Evolutionary conservation across 1,140 invertebrate genomes (phyloP).

Genomic region (Caerostris extrusa): DNA sequence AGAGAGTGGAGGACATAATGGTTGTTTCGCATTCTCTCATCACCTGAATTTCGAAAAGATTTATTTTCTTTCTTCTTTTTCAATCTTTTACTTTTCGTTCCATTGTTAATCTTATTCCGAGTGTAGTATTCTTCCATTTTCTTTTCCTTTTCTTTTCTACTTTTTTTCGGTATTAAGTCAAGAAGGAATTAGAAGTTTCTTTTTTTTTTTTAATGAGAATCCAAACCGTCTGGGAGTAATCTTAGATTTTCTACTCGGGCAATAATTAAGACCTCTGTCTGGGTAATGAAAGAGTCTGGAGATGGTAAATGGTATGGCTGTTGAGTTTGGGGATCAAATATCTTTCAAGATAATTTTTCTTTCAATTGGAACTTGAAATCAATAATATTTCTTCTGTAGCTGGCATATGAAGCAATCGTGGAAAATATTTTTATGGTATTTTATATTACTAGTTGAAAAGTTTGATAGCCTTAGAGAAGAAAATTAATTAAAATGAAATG

Average conservation of each 20-base stretch:
- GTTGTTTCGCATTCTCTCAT: background rate
- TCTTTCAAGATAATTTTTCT: too few species aligned
- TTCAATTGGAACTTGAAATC: too few species aligned
- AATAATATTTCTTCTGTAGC: too few species aligned
- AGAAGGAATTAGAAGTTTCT: background rate
- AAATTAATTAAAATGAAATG: too few species aligned
- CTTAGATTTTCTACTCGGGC: background rate
- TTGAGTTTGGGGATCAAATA: background rate
- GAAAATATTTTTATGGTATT: too few species aligned
- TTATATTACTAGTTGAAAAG: too few species aligned
- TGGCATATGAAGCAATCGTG: too few species aligned
- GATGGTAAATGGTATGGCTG: background rate
- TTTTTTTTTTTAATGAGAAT: background rate
- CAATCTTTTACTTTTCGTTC: background rate
- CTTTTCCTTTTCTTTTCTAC: background rate
- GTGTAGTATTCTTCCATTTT: background rate
- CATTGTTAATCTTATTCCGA: background rate
- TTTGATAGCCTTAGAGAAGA: too few species aligned
- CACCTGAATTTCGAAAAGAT: slow-evolving; percentile 33
- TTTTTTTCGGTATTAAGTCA: background rate
- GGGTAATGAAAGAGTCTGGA: background rate
- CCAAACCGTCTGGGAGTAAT: background rate
- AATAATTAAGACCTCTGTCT: background rate
- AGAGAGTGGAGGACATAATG: slow-evolving; percentile 22
- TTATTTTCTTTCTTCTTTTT: background rate